These are phyloP conservation scores for Drosophila ustulata DNA, from an alignment of 2,888 invertebrate species.

Conservation along the genomic window DNA sequence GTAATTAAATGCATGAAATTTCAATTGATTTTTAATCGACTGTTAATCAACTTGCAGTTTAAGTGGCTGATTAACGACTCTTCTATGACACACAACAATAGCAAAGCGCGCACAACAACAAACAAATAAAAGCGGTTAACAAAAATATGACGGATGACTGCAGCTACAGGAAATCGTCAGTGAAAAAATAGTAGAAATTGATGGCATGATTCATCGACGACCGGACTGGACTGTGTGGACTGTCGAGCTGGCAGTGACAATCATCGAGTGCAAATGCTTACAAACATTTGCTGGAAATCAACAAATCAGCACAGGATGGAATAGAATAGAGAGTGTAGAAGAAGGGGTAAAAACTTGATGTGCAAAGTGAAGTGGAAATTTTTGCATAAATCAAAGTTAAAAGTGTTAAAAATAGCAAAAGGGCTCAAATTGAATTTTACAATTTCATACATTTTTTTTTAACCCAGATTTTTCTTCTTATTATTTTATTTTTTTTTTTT, in stretches of 20 bases:
- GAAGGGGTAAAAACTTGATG: conserved; percentile 36
- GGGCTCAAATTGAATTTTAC: conserved; percentile 73
- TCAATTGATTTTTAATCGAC: conserved; percentile 74
- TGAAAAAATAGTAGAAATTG: conserved; percentile 23
- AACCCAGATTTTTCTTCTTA: conserved; percentile 1
- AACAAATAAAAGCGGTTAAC: conserved; percentile 18
- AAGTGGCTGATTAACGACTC: conserved; percentile 49
- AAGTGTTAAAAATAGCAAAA: conserved; percentile 77
- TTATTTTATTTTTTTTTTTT: conserved; percentile 22
- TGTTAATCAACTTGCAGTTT: conserved; percentile 47
- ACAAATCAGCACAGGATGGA: conserved; percentile 65
- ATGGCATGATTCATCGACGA: conserved; percentile 57
- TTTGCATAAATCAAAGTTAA: conserved; percentile 79
- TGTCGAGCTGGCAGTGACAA: conserved; percentile 40
- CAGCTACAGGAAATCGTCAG: conserved; percentile 36
- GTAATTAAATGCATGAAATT: conserved; percentile 65
- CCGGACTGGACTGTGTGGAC: conserved; percentile 10
- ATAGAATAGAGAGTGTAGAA: not conserved
- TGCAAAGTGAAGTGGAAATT: conserved; percentile 76
- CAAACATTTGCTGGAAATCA: conserved; percentile 77
- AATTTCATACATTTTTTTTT: conserved; percentile 43
- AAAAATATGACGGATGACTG: conserved; percentile 55
- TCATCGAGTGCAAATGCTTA: conserved; percentile 55
- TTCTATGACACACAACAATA: conserved; percentile 33
- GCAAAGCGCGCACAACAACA: conserved; percentile 14